These are phyloP conservation scores for Probosciger aterrimus DNA, from an alignment of 2,113 vertebrate species.

Conservation along the genomic window DNA sequence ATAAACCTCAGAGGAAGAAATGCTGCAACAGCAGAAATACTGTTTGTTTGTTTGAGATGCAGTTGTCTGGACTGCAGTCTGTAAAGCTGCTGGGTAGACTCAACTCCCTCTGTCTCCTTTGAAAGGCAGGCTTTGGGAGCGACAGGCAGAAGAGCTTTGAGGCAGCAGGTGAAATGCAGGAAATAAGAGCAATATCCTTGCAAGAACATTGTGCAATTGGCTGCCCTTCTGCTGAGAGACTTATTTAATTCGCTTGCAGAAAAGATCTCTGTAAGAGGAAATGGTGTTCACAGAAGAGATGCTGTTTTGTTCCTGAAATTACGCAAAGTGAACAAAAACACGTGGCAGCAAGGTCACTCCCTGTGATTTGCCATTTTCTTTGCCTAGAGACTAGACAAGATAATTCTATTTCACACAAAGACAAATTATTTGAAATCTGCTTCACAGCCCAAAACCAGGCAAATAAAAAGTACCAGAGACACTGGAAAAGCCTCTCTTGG, in stretches of 20 bases:
- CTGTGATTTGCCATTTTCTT: slow-evolving; percentile 18
- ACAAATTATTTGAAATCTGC: neutral
- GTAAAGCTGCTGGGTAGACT: neutral
- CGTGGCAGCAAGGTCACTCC: neutral
- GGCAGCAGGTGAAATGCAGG: neutral
- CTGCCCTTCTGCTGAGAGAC: neutral
- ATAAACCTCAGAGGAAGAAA: slow-evolving; percentile 2
- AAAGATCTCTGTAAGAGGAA: neutral
- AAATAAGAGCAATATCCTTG: neutral
- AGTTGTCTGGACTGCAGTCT: neutral
- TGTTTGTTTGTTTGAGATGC: neutral
- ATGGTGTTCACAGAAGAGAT: neutral
- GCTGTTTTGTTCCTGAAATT: neutral
- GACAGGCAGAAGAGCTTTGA: neutral
- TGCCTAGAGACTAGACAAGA: neutral
- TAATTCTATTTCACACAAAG: slow-evolving; percentile 23
- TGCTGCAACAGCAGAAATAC: neutral
- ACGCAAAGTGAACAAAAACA: slow-evolving; percentile 13
- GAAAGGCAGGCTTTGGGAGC: neutral
- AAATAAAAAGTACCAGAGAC: neutral
- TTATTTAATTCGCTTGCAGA: neutral
- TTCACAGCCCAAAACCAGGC: neutral
- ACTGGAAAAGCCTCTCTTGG: neutral
- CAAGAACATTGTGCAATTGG: neutral
- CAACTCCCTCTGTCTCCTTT: neutral